Percentiles rank a stretch among this genome's conserved stretches.
These are phyloP conservation scores for Furnarius figulus DNA, from an alignment of 2,113 vertebrate species.

Conservation along the genomic window DNA sequence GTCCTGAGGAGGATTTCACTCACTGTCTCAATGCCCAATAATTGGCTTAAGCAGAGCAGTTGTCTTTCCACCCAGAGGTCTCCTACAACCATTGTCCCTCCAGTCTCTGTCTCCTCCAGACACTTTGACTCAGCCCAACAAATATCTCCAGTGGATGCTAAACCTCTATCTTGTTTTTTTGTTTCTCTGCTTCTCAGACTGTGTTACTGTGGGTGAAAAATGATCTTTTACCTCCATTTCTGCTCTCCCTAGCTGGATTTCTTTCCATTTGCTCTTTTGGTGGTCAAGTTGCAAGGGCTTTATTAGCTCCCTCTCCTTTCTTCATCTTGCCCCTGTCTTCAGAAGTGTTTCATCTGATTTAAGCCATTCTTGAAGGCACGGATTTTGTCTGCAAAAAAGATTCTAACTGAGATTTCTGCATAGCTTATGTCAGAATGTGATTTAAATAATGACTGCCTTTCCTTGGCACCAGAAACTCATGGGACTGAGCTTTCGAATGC, in stretches of 20 bases:
- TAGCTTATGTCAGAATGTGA: slow-evolving; percentile 16
- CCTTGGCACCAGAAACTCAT: slow-evolving; percentile 36
- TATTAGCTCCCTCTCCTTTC: neutral
- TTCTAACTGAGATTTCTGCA: neutral
- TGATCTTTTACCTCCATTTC: neutral
- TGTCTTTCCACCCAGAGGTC: neutral
- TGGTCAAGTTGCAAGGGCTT: neutral
- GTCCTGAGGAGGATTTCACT: neutral
- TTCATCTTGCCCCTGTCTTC: neutral
- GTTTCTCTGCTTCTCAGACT: neutral
- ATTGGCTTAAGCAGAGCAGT: neutral
- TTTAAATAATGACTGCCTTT: slow-evolving; percentile 13
- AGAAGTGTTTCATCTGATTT: neutral
- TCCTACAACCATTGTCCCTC: neutral
- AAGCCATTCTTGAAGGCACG: neutral
- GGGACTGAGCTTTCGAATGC: neutral
- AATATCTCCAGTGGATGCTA: neutral
- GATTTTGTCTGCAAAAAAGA: neutral
- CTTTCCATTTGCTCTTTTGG: neutral
- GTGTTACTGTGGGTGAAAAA: neutral
- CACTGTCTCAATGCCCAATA: neutral
- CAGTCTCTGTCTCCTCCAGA: neutral
- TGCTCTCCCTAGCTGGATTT: neutral
- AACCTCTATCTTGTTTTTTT: neutral
- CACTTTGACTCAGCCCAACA: neutral